Base-by-base conservation (phyloP, 1,140 invertebrate genomes). In the Drosophila kepulauana region DNA sequence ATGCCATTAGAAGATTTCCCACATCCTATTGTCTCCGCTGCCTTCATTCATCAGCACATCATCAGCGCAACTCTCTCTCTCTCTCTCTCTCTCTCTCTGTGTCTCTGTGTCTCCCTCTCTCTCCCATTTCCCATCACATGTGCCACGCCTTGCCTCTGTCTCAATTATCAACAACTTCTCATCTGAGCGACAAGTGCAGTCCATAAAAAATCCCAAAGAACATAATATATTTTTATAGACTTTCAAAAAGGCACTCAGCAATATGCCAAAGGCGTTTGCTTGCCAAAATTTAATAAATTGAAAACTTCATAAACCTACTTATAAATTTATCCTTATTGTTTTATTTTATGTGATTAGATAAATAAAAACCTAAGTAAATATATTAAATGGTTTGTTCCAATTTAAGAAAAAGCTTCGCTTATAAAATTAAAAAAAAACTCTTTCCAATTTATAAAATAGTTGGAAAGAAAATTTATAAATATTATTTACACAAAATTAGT, bases 1-100 rank as follows among this genome's bases (percentile, higher is more conserved):
- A 64, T 49, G 74, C 69, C 80, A 88, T 88, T 89, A 88, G 81
- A 88, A 69, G 67, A 81, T 89, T 88, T 89, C 84, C 64, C 84
- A 87, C 84, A 88, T 88, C 67, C 54, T 25, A 89, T 89, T 89
- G 77, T 75, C 80, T 70, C 33, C 48, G 4, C 8, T 51, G 54
- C 15, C 15, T 57, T 16, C 75, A 72, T 72, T 75, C 66, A 71
- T 52, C 38, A 48, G 49, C 75, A 76, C 63, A 35, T 59, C 33
- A 48, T 46, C 54, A 57, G 11, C 6, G 6, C 64, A 30, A 13
- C 52, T 8, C 25, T 52, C 16, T 15, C 33, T 25, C 5, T 20
- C 48, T 38, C 5, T 51, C 28, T 38, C 30, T 73, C 51, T 16
- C 16, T 20, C 16, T 20, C 20, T 20, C 2, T 20, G 20, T 20